phyloP scores from a whole-genome alignment of 2,797 vertebrate species.

The Rhinogobio ventralis region DNA sequence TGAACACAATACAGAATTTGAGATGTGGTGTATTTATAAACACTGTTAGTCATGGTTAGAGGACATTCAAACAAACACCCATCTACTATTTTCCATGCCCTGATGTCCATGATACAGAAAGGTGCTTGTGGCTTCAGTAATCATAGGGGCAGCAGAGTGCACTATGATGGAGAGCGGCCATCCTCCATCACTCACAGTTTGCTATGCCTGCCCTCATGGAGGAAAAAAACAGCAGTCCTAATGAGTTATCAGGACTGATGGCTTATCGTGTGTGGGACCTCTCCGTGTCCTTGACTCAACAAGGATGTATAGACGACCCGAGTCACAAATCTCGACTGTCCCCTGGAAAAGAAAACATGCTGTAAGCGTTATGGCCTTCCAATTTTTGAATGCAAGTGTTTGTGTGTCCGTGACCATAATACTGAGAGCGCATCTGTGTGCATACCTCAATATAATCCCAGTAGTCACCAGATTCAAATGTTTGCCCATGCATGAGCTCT shows the following conservation, averaged over 20 bases:
- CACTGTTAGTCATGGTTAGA: not conserved
- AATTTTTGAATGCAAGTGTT: not conserved
- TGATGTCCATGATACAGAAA: not conserved
- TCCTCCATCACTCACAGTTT: conserved; percentile 57
- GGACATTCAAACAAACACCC: not conserved
- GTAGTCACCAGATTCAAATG: conserved; percentile 18
- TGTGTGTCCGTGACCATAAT: conserved; percentile 15
- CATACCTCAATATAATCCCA: conserved; percentile 25
- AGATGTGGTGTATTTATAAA: not conserved
- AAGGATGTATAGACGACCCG: conserved; percentile 64
- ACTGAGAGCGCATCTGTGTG: conserved; percentile 21
- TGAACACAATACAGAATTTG: not conserved
- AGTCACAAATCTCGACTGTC: conserved; percentile 67
- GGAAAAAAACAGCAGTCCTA: conserved; percentile 57
- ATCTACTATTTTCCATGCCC: not conserved
- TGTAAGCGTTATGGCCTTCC: conserved; percentile 27
- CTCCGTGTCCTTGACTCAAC: conserved; percentile 67
- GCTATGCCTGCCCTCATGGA: conserved; percentile 34
- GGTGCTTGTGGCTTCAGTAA: conserved; percentile 33
- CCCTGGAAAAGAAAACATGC: conserved; percentile 61
- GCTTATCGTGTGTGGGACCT: conserved; percentile 57
- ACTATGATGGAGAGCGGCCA: conserved; percentile 49
- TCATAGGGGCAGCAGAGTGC: conserved; percentile 54
- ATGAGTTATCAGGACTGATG: conserved; percentile 68
- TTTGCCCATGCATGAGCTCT: conserved; percentile 22